phyloP scores from a whole-genome alignment of 1,140 invertebrate species.

The Doryteuthis pealeii region DNA sequence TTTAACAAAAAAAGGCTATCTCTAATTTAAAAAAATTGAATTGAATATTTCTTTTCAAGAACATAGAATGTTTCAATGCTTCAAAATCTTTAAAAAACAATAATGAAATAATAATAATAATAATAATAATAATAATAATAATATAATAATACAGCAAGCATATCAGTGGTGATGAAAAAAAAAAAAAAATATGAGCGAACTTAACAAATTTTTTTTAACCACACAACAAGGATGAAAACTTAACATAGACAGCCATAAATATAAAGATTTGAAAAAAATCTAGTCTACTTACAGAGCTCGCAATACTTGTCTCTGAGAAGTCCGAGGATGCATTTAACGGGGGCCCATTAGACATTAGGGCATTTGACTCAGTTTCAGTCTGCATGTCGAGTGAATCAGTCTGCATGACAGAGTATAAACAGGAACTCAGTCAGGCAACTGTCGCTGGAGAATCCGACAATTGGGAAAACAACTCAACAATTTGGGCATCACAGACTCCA shows the following conservation, averaged over 20 bases:
- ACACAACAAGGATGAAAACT: conserved; percentile 8
- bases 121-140: conserved; percentile 10
- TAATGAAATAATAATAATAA: neutral
- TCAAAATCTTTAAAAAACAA: neutral
- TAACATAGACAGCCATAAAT: conserved; percentile 2
- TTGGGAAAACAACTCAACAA: neutral
- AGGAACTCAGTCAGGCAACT: conserved; percentile 7
- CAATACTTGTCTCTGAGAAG: conserved; percentile 6
- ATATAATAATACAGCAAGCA: conserved; percentile 5
- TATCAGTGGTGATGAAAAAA: neutral
- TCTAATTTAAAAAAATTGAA: too few species aligned
- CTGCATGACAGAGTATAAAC: conserved; percentile 11
- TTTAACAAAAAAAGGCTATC: too few species aligned
- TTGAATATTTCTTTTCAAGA: too few species aligned
- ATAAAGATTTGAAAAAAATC: conserved; percentile 5
- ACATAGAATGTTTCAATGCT: too few species aligned
- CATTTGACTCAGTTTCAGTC: neutral
- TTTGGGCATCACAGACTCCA: conserved; percentile 5
- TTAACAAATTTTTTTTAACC: neutral
- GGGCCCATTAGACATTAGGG: neutral
- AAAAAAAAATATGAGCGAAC: neutral
- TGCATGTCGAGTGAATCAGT: conserved; percentile 10
- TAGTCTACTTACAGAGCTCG: conserved; percentile 9
- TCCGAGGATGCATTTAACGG: conserved; percentile 7
- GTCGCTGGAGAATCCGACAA: neutral